Evolutionary conservation across 2,888 invertebrate species (phyloP), one percentile per base, ranked within the genome.

Genomic region (Micropterix aruncella): DNA sequence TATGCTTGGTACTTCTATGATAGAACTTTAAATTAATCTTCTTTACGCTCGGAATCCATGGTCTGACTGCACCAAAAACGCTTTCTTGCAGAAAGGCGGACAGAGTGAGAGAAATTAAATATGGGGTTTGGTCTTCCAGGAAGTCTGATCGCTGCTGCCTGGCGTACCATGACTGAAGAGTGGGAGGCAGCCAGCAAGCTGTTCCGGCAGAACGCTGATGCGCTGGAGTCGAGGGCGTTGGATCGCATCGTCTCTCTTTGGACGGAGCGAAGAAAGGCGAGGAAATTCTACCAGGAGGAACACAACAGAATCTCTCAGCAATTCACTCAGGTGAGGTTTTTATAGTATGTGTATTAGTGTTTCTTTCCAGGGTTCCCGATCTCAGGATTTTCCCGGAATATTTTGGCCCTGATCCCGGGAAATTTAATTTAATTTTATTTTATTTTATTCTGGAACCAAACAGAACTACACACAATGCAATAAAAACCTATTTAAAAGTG

Each of bases 251-350:
- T 77, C 52, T 72, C 79, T 37, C 75, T 95, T 46, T 85, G 89
- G 61, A 74, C 77, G n/a, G 94, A 94, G 58, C 86, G 94, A 60
- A 76, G 91, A 57, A 83, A 85, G 60, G 80, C 89, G 3, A 76
- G 87, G 53, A 93, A 93, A 62, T 70, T 78, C 43, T 93, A 92
- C 60, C 85, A 87, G 57, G 94, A 95, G 57, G 93, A 94, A 58
- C 86, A 92, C 58, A 75, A 78, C 47, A 81, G 89, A 60, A 83
- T 91, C 55, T 80, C 83, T 42, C 77, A 81, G 45, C 86, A 88
- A 57, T 81, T 89, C 56, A 77, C 80, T 53, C 83, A 84, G 74
- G 89, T 83, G 63, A 74, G 76, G 72, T 16, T 17, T 19, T 18
- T n/a, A n/a, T n/a, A n/a, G n/a, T n/a, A n/a, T n/a, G n/a, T n/a